Base-by-base conservation (phyloP, 2,113 vertebrate genomes). In the Odobenus rosmarus region DNA sequence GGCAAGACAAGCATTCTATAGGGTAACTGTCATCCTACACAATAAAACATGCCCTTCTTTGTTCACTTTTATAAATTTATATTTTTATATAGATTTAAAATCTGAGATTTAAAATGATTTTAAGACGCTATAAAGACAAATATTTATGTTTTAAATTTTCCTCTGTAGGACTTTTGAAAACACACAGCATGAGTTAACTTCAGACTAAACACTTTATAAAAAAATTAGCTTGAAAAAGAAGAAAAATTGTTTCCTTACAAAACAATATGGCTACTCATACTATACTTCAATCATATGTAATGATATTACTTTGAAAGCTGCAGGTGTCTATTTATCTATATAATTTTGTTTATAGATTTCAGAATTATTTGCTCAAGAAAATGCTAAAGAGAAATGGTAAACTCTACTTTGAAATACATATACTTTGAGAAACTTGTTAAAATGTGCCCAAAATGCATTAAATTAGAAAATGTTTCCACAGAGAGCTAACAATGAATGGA, bases 341-440 rank as follows among this genome's bases (percentile, higher is more conserved):
- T 77, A 7, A 53, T 21, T 57, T 82, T 82, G 6, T 88, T 95
- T 82, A 15, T 4, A 55, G 6, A 62, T 79, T 93, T 84, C 23
- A 79, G 71, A 94, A 94, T 76, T 67, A 88, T 61, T 85, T 92
- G 33, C 23, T 59, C 36, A 67, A 84, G 14, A 76, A 85, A 85
- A 74, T 55, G 5, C 49, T 81, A 61, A 64, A 71, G 18, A 92
- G 36, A 81, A 15, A 69, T 84, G 39, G 51, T 42, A 86, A 81
- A 94, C 28, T 59, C 36, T 23, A 64, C 46, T 57, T 85, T 80
- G 76, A 84, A 57, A 88, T n/a, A 80, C 18, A 79, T 12, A 36
- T 61, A 69, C 3, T 16, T 64, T 57, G 28, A 76, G 10, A 81
- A 21, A 81, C 53, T 31, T 55, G 33, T 67, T 89, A n/a, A 72